Evolutionary conservation across 1,140 invertebrate species (phyloP).

Genomic region (Agrypnia vestita): DNA sequence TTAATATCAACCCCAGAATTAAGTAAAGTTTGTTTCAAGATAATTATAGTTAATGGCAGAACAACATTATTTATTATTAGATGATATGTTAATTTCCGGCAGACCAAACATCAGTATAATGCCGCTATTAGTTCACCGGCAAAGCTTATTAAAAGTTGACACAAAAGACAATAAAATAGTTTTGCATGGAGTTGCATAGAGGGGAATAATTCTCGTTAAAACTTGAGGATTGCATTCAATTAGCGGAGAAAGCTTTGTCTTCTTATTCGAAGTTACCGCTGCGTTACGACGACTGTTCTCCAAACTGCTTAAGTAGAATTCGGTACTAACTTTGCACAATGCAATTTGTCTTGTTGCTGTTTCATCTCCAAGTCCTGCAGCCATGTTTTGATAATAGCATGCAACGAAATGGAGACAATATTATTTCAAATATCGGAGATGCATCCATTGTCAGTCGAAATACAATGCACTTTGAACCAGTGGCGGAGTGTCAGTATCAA

Average conservation of each 20-base stretch:
- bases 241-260: conserved; percentile 42
- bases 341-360: conserved; percentile 43
- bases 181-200: neutral
- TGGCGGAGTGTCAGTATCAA: neutral
- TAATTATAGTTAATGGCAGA: too few species aligned
- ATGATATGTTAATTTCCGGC: too few species aligned
- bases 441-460: conserved; percentile 22
- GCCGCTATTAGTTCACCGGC: neutral
- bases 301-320: conserved; percentile 25
- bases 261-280: conserved; percentile 30
- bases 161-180: conserved; percentile 23
- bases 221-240: conserved; percentile 40
- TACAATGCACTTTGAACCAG: conserved; percentile 22
- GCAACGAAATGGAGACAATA: conserved; percentile 37
- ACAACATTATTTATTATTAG: too few species aligned
- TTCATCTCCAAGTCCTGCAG: conserved; percentile 14
- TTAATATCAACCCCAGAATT: too few species aligned
- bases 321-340: conserved; percentile 29
- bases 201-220: conserved; percentile 38
- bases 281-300: conserved; percentile 6
- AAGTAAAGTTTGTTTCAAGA: too few species aligned
- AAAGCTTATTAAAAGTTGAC: conserved; percentile 31
- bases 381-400: conserved; percentile 34
- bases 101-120: too few species aligned
- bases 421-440: conserved; percentile 42